phyloP scores from a whole-genome alignment of 2,113 vertebrate species.

The Crotophaga sulcirostris region DNA sequence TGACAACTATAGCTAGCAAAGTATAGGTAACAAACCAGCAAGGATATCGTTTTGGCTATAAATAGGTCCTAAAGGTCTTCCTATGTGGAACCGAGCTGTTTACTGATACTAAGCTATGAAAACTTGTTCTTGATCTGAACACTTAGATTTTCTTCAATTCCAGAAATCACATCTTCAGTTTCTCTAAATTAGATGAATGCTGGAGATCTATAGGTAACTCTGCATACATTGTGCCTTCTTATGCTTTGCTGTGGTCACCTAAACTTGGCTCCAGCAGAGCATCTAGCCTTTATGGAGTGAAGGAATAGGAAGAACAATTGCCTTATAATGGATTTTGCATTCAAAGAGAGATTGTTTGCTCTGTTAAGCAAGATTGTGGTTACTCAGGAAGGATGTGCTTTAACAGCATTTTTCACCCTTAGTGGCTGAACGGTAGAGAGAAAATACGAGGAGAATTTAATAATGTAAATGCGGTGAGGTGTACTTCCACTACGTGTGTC shows the following conservation, averaged over 20 bases:
- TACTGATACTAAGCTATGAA: background rate
- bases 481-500: conserved; percentile 55
- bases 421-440: background rate
- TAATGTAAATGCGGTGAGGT: background rate
- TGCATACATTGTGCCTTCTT: background rate
- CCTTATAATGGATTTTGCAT: background rate
- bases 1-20: background rate
- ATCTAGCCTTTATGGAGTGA: background rate
- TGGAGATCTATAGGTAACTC: background rate
- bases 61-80: background rate
- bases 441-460: conserved; percentile 8
- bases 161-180: background rate
- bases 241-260: background rate
- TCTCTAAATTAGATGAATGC: background rate
- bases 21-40: background rate
- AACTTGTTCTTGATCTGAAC: background rate
- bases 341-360: background rate
- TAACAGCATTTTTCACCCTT: background rate
- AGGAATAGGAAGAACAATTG: background rate
- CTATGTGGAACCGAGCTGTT: background rate
- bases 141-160: background rate
- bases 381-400: conserved; percentile 31
- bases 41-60: background rate
- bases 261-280: background rate
- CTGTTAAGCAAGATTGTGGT: background rate